Evolutionary conservation across 2,888 invertebrate species (phyloP).

Genomic region (Gasteruption jaculator): DNA sequence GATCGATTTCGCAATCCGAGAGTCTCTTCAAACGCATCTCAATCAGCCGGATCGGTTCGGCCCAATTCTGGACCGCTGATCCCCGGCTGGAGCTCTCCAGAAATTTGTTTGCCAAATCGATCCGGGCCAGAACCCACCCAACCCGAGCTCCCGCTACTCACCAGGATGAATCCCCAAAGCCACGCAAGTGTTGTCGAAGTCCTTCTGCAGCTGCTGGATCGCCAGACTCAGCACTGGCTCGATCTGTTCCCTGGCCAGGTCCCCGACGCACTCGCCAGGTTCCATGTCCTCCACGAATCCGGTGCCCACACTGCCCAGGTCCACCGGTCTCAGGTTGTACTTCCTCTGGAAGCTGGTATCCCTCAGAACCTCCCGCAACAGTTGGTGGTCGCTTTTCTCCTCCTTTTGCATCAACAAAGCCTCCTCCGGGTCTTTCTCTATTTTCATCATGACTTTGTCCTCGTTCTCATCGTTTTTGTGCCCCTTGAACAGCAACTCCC

Average conservation of each 20-base stretch:
- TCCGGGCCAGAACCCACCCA: too few species aligned
- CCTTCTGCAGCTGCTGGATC: constrained; percentile 80
- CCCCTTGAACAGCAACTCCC: constrained; percentile 41
- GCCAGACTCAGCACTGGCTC: constrained; percentile 81
- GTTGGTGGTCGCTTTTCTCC: constrained; percentile 60
- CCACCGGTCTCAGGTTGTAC: constrained; percentile 76
- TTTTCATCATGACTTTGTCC: constrained; percentile 9
- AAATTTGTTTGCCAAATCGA: constrained; percentile 4
- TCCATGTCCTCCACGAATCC: constrained; percentile 60
- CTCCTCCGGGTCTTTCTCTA: constrained; percentile 15
- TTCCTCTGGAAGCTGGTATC: constrained; percentile 83
- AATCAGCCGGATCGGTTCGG: too few species aligned
- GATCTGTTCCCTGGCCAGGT: constrained; percentile 69
- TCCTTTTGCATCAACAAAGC: constrained; percentile 28
- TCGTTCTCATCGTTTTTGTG: constrained; percentile 16
- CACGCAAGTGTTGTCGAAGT: constrained; percentile 79
- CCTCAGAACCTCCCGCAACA: constrained; percentile 74
- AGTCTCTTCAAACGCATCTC: too few species aligned
- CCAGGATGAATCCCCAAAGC: constrained; percentile 85
- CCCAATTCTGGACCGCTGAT: constrained; percentile 12
- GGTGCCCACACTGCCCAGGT: constrained; percentile 58
- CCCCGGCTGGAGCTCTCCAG: background rate
- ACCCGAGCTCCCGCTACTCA: too few species aligned
- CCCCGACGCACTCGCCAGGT: constrained; percentile 59
- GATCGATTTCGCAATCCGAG: too few species aligned